phyloP scores from a whole-genome alignment of 2,113 vertebrate genomes.

The Trogon melanurus region DNA sequence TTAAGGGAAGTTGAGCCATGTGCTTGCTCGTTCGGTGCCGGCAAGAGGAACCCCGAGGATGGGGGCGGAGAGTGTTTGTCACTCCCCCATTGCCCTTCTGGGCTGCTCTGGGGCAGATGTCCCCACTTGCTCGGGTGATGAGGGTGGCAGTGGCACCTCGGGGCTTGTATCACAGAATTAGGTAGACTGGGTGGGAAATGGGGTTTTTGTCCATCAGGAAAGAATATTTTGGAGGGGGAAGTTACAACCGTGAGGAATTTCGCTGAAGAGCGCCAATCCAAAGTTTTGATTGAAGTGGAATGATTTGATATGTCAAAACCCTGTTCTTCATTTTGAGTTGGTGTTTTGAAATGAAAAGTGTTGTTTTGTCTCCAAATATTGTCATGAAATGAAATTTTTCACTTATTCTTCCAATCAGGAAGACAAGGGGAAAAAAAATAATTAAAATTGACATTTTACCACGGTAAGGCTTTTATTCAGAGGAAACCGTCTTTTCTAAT shows the following conservation, averaged over 20 bases:
- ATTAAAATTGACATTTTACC: neutral
- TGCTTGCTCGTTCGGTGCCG: neutral
- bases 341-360: slow-evolving; percentile 66
- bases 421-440: neutral
- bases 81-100: neutral
- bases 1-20: neutral
- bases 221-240: neutral
- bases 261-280: neutral
- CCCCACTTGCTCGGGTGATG: neutral
- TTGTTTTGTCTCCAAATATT: slow-evolving; percentile 61
- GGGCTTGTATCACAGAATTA: neutral
- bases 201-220: neutral
- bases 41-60: accelerated
- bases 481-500: slow-evolving; percentile 2
- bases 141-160: neutral
- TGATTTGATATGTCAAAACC: slow-evolving; percentile 59
- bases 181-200: neutral
- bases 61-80: neutral
- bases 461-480: neutral
- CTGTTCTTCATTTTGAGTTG: slow-evolving; percentile 40
- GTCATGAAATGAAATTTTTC: slow-evolving; percentile 6
- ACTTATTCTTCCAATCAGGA: neutral
- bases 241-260: neutral
- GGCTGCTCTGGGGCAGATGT: neutral
- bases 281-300: slow-evolving; percentile 64